Evolutionary conservation across 2,113 vertebrate genomes (phyloP), one percentile per base, ranked within the genome.

Genomic region (Centropus unirufus): DNA sequence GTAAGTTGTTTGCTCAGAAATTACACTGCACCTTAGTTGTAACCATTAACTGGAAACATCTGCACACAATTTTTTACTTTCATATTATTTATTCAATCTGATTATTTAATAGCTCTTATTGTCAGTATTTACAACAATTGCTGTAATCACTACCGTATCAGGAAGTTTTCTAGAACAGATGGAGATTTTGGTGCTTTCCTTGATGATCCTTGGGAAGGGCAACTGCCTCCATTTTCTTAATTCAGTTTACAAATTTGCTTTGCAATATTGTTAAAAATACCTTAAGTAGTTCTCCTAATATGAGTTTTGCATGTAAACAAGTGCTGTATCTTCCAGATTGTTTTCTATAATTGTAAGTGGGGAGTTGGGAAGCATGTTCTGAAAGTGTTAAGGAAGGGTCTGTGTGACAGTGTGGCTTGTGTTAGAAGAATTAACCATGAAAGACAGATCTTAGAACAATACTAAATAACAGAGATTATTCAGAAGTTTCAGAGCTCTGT

Each of bases 1-100:
- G 99, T 99, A 95, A 98, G 99, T 98, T 20, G 12, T 5, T 1
- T 47, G 39, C 29, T 75, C 55, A 86, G 55, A 82, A 30, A 68
- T 72, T 46, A 29, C 14, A 8, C 10, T 39, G 40, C 22, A 36
- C 73, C 89, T 77, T 75, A 75, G 7, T 57, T 79, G 62, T 62
- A n/a, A 42, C 69, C 21, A 7, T 39, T 78, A 74, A 29, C 47
- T 84, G 29, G 21, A 87, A 47, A 63, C 59, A 52, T 22, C 29
- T 70, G n/a, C 57, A 75, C n/a, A 6, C 62, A 1, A 8, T 67
- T 42, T 51, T 69, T 44, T 14, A n/a, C 7, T 69, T 81, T 32
- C 1, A 0, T 52, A 30, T 66, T 74, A 67, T 72, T 87, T 1
- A 47, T 66, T 75, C 17, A 46, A 18, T 51, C 46, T 4, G 11